A percentile compares a stretch with the other conserved stretches of the same genome.
Conservation (phyloP, 2,797 vertebrate genomes). For the Arrhamphus sclerolepis region DNA sequence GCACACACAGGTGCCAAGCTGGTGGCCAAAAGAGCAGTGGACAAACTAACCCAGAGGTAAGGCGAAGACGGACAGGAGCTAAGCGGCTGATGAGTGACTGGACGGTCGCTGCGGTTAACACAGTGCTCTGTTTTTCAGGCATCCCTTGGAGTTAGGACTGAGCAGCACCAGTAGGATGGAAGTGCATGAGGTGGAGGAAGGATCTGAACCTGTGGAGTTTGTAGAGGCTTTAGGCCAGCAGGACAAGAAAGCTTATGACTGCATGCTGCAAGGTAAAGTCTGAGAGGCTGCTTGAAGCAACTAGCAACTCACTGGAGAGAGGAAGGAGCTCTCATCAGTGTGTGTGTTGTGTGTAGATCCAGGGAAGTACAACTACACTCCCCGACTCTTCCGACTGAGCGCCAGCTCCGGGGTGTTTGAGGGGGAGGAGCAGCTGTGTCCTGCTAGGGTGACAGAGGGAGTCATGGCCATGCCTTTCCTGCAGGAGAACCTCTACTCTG, state of each 20-base stretch:
- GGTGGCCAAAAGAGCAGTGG: conserved; percentile 77
- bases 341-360: conserved; percentile 73
- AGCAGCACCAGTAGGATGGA: conserved; percentile 65
- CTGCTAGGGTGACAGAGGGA: conserved; percentile 65
- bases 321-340: not conserved
- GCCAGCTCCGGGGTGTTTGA: conserved; percentile 79
- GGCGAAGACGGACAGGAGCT: not conserved
- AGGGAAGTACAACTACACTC: conserved; percentile 84
- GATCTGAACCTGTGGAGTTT: conserved; percentile 76
- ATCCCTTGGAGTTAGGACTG: conserved; percentile 77
- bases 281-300: not conserved
- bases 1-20: conserved; percentile 62
- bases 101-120: not conserved
- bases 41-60: conserved; percentile 76
- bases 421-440: conserved; percentile 77
- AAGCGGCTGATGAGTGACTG: not conserved
- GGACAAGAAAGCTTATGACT: conserved; percentile 83
- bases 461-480: conserved; percentile 84
- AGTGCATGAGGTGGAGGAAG: conserved; percentile 82
- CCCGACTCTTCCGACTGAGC: conserved; percentile 78
- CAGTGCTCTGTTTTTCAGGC: conserved; percentile 50
- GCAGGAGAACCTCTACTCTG: conserved; percentile 83
- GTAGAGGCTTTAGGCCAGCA: conserved; percentile 70
- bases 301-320: not conserved
- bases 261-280: conserved; percentile 82